A percentile compares a stretch with the other conserved stretches of the same genome.
Conservation (phyloP, 2,888 invertebrate species). For the Agrochola macilenta region DNA sequence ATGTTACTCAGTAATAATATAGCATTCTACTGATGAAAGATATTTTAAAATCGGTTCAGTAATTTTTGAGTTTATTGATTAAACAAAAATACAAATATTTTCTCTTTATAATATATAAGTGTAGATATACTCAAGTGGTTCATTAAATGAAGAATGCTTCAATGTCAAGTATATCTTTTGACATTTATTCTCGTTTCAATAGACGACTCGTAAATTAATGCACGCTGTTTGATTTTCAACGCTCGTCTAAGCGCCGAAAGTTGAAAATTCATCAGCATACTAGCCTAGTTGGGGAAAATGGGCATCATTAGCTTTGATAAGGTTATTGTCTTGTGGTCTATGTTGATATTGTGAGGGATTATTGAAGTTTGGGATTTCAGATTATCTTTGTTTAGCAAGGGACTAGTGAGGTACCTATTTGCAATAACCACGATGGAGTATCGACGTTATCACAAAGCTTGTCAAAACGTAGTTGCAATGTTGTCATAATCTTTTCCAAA, state of each 20-base stretch:
- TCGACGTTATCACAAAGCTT: neutral
- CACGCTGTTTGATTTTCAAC: neutral
- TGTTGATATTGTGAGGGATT: constrained; percentile 2
- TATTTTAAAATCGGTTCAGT: too few relatives aligned
- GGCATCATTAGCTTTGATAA: neutral
- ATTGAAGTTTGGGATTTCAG: neutral
- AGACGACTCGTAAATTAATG: neutral
- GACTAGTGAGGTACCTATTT: neutral
- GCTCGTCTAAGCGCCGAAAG: neutral
- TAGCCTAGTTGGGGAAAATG: neutral
- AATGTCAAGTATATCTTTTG: neutral
- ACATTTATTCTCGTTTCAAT: neutral
- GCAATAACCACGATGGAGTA: neutral
- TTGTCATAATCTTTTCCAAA: too few relatives aligned
- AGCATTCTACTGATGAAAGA: too few relatives aligned
- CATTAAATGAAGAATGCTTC: too few relatives aligned
- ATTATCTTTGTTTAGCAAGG: neutral
- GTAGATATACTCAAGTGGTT: too few relatives aligned
- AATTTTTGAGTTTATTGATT: too few relatives aligned
- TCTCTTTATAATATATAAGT: too few relatives aligned
- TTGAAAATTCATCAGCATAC: neutral
- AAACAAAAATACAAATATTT: too few relatives aligned
- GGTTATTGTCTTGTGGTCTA: neutral
- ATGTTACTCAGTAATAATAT: too few relatives aligned
- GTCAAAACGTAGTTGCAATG: too few relatives aligned